Percentiles rank a stretch among this genome's conserved stretches.
These are phyloP conservation scores for Brachionus manjavacas DNA, from an alignment of 1,140 invertebrate genomes.

Conservation along the genomic window DNA sequence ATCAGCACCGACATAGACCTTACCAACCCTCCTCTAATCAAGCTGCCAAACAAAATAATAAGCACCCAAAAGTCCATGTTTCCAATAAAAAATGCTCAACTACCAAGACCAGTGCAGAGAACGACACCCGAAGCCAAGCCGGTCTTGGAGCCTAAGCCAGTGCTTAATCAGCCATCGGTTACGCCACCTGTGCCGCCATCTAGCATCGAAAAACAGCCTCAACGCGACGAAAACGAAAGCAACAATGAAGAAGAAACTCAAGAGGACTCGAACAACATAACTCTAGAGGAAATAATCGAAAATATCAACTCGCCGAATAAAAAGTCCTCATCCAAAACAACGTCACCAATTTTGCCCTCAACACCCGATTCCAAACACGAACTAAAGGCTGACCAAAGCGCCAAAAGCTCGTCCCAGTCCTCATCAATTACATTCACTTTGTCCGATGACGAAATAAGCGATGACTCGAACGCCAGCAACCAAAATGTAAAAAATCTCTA, in stretches of 20 bases:
- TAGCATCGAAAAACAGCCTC: neutral
- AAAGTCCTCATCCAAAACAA: slow-evolving; percentile 23
- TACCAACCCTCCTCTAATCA: neutral
- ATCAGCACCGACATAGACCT: neutral
- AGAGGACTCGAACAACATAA: slow-evolving; percentile 16
- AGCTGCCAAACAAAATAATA: neutral
- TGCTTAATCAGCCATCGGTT: neutral
- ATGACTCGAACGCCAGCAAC: slow-evolving; percentile 35
- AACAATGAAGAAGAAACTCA: neutral
- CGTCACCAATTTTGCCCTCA: neutral
- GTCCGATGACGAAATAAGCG: slow-evolving; percentile 36
- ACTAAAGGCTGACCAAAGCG: neutral
- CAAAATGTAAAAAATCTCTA: slow-evolving; percentile 36
- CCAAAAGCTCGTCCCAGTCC: neutral
- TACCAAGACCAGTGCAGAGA: neutral
- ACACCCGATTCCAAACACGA: slow-evolving; percentile 30
- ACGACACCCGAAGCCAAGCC: neutral
- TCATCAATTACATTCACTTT: slow-evolving; percentile 23
- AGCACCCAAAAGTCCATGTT: neutral
- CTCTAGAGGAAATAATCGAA: neutral
- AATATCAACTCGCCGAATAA: slow-evolving; percentile 26
- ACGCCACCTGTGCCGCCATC: neutral
- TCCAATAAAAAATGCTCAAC: neutral
- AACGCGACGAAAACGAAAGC: neutral
- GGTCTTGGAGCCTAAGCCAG: neutral